phyloP scores from a whole-genome alignment of 2,113 vertebrate genomes.

The Oryzias melastigma region DNA sequence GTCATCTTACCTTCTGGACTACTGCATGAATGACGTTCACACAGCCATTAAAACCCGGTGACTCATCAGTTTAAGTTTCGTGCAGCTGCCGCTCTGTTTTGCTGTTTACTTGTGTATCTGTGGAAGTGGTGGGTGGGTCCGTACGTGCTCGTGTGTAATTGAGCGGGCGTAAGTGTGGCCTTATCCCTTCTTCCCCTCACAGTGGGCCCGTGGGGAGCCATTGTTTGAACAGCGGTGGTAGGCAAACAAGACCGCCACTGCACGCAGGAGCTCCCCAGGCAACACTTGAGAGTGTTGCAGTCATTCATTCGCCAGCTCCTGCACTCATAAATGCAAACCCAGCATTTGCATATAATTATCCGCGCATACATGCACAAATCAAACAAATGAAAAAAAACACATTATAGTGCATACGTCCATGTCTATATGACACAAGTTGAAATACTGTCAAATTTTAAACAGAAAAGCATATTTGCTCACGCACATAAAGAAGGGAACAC shows the following conservation, averaged over 20 bases:
- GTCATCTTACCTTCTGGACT: too few relatives aligned
- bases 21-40: too few relatives aligned
- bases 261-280: conserved; percentile 60
- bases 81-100: background rate
- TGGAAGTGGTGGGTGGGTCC: conserved; percentile 17
- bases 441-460: conserved; percentile 5
- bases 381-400: conserved; percentile 8
- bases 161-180: conserved; percentile 34
- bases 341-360: conserved; percentile 36
- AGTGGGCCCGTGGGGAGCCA: conserved; percentile 61
- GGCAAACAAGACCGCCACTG: conserved; percentile 69
- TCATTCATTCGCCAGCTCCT: conserved; percentile 46
- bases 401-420: conserved; percentile 1
- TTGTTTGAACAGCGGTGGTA: conserved; percentile 71
- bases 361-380: conserved; percentile 31
- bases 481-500: conserved; percentile 32
- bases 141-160: conserved; percentile 50
- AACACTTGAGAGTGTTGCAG: conserved; percentile 61
- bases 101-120: conserved; percentile 19
- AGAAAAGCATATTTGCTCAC: conserved; percentile 11
- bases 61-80: conserved; percentile 9
- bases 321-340: conserved; percentile 1
- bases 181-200: conserved; percentile 44
- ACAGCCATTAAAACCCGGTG: conserved; percentile 5
- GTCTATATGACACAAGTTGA: background rate